Percentiles rank a stretch among this genome's conserved stretches.
Conservation (phyloP, 2,888 invertebrate species). For the Lasioglossum figueresi region DNA sequence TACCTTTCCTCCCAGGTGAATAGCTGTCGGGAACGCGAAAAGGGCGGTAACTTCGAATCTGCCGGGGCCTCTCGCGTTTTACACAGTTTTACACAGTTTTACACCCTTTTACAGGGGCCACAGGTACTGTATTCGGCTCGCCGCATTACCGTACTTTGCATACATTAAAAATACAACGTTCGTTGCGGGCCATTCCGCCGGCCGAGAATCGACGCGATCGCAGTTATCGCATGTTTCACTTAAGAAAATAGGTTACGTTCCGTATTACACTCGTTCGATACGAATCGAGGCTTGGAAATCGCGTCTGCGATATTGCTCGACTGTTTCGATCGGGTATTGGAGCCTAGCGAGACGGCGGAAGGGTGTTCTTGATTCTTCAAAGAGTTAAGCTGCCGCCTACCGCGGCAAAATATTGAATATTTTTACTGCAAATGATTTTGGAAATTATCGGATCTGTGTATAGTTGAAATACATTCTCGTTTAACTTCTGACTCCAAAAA, state of each 20-base stretch:
- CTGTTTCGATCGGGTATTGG: not conserved
- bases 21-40: not conserved
- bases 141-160: not conserved
- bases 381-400: not conserved
- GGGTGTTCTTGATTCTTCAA: not conserved
- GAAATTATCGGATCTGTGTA: not conserved
- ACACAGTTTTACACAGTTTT: constrained; percentile 2
- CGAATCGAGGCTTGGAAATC: not conserved
- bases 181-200: not conserved
- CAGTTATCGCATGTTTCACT: not conserved
- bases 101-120: not conserved
- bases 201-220: not conserved
- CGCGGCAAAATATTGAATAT: not conserved
- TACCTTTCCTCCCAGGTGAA: constrained; percentile 3
- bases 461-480: too few species aligned
- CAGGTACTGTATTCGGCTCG: not conserved
- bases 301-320: not conserved
- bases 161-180: constrained; percentile 8
- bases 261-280: not conserved
- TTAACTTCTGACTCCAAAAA: too few species aligned
- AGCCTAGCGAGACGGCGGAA: not conserved
- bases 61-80: not conserved
- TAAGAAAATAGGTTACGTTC: not conserved
- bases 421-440: not conserved
- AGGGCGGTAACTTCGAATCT: constrained; percentile 8